Conservation (phyloP, 2,797 vertebrate species). For the Picus viridis region DNA sequence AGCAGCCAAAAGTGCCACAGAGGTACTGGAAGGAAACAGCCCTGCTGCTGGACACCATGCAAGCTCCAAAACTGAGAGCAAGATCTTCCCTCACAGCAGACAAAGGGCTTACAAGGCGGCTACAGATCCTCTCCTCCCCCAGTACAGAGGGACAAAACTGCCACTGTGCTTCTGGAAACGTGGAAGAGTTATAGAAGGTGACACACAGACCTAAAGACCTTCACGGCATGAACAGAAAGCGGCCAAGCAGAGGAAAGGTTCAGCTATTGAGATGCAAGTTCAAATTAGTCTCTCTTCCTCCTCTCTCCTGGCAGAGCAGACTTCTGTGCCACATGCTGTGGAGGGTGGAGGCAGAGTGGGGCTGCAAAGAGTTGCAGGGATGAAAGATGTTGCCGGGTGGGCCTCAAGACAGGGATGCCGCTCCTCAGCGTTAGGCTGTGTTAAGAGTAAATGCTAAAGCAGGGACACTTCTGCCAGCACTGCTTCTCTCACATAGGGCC, state of each 20-base stretch:
- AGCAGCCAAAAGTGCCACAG: background rate
- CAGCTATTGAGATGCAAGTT: background rate
- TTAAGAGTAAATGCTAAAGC: background rate
- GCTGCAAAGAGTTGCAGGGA: background rate
- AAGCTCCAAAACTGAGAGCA: background rate
- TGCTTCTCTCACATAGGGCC: background rate
- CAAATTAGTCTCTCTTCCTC: background rate
- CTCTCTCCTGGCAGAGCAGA: background rate
- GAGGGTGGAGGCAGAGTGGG: background rate
- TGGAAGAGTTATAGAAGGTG: background rate
- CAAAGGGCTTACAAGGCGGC: background rate
- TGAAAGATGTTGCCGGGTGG: too few relatives aligned
- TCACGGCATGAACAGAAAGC: background rate
- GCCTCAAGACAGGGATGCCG: background rate
- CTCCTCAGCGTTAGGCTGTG: background rate
- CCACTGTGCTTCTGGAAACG: background rate
- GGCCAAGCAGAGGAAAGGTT: background rate
- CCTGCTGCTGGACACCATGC: background rate
- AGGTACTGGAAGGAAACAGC: background rate
- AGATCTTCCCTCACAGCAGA: background rate
- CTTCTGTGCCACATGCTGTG: too few relatives aligned
- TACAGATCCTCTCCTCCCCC: background rate
- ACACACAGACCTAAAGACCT: background rate
- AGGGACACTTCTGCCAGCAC: background rate
- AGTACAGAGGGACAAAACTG: background rate